Evolutionary conservation across 2,797 vertebrate genomes (phyloP).

Genomic region (Euthynnus affinis): DNA sequence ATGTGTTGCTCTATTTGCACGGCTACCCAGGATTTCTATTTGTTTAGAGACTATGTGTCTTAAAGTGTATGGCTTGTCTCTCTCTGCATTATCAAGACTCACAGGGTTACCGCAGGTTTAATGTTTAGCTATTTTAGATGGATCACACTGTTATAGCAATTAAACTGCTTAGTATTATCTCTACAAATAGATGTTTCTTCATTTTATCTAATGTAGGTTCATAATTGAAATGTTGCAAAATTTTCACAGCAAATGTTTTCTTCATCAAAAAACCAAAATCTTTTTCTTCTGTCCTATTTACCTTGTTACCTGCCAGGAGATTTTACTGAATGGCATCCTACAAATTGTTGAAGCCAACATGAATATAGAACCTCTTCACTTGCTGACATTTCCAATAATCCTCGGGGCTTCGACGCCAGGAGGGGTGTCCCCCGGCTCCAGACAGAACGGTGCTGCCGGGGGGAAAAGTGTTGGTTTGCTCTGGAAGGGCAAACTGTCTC

Average conservation of each 20-base stretch:
- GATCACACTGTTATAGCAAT: conserved; percentile 13
- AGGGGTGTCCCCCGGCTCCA: conserved; percentile 77
- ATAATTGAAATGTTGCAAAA: neutral
- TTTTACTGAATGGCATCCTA: conserved; percentile 91
- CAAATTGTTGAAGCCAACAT: conserved; percentile 91
- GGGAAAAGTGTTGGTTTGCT: conserved; percentile 83
- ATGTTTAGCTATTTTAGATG: neutral
- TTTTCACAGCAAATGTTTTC: neutral
- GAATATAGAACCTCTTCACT: conserved; percentile 90
- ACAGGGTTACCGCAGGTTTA: neutral
- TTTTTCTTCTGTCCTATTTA: conserved; percentile 12
- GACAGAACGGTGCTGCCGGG: conserved; percentile 75
- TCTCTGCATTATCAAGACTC: conserved; percentile 4
- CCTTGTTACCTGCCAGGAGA: conserved; percentile 84
- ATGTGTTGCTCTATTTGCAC: neutral
- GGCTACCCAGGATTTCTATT: neutral
- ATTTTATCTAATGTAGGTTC: neutral
- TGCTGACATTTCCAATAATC: conserved; percentile 91
- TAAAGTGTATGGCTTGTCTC: neutral
- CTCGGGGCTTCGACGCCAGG: conserved; percentile 64
- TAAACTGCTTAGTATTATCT: neutral
- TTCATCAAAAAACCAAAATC: neutral
- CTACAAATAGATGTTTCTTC: neutral
- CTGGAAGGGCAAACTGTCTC: conserved; percentile 87
- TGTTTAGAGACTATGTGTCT: neutral